Evolutionary conservation across 2,113 vertebrate species (phyloP).

Genomic region (Lepisosteus osseus): DNA sequence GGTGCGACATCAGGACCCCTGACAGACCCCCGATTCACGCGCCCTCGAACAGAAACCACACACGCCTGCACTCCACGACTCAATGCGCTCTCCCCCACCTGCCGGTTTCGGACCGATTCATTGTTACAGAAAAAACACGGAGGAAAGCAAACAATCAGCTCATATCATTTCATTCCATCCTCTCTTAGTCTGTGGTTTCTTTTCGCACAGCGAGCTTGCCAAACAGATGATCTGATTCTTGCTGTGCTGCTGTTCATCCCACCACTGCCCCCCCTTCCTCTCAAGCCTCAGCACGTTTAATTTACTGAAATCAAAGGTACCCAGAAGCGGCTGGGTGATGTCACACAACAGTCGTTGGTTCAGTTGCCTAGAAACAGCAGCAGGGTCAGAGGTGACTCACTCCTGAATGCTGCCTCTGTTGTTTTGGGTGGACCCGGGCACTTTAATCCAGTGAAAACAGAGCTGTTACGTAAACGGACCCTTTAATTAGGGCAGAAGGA

Average conservation of each 20-base stretch:
- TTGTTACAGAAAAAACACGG: not conserved
- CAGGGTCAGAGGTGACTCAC: constrained; percentile 1
- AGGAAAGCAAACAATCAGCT: not conserved
- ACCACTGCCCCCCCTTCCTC: no score
- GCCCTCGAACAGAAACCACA: no score
- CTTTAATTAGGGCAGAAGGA: constrained; percentile 3
- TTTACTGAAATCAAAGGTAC: not conserved
- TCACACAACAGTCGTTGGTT: not conserved
- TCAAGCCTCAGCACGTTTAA: not conserved
- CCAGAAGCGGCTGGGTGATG: not conserved
- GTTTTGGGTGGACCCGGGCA: not conserved
- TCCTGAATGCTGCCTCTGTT: not conserved
- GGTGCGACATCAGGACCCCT: no score
- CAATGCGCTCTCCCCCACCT: no score
- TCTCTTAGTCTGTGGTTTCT: no score
- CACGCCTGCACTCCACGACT: no score
- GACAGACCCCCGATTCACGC: no score
- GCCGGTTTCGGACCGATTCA: no score
- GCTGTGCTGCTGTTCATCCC: not conserved
- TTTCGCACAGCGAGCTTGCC: not conserved
- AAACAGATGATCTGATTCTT: not conserved
- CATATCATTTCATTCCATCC: no score
- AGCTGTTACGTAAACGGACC: not conserved
- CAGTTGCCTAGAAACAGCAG: constrained; percentile 1
- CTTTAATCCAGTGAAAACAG: not conserved